Base-by-base conservation (phyloP, 2,797 vertebrate species). In the Eulemur albifrons region DNA sequence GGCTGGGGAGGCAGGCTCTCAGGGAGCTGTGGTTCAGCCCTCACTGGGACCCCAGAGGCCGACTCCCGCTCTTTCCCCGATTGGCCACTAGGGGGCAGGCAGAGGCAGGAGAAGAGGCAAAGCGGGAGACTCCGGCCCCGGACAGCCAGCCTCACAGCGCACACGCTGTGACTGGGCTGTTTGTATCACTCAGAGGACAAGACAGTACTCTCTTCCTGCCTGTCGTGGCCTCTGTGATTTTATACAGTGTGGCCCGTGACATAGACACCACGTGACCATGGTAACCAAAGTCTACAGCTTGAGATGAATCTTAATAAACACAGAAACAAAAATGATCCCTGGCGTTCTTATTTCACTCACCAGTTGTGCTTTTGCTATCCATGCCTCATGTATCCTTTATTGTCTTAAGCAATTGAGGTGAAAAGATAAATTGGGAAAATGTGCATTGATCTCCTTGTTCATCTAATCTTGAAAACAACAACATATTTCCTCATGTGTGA, bases 21-120 rank as follows among this genome's bases (percentile, higher is more conserved):
- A 1, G 61, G 52, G 40, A 90, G 21, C 32, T 4, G 0, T 7
- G 12, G 27, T 69, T 63, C 82, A 61, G 38, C 1, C 14, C 38
- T 63, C 30, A 8, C 63, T 1, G 14, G 40, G 57, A 11, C n/a
- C 23, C 18, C 0, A 18, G 5, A 6, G 35, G 57, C 0, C 1
- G 23, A 50, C 59, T n/a, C n/a, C 72, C 18, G 0, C 3, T 7
- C 65, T 63, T 83, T 86, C 80, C 50, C 6, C 0, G 1, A 13
- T 4, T 25, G 20, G 69, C 97, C 97, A 93, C 97, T 72, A 96
- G 97, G 96, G 92, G 95, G 97, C 96, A 97, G 95, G 88, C 92
- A 23, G 93, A 89, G 82, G 92, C 95, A 82, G 23, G 83, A 84
- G 94, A 77, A 84, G 69, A 38, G 4, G 4, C 1, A 54, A 32